phyloP scores from a whole-genome alignment of 2,797 vertebrate genomes.

The Coluber constrictor region DNA sequence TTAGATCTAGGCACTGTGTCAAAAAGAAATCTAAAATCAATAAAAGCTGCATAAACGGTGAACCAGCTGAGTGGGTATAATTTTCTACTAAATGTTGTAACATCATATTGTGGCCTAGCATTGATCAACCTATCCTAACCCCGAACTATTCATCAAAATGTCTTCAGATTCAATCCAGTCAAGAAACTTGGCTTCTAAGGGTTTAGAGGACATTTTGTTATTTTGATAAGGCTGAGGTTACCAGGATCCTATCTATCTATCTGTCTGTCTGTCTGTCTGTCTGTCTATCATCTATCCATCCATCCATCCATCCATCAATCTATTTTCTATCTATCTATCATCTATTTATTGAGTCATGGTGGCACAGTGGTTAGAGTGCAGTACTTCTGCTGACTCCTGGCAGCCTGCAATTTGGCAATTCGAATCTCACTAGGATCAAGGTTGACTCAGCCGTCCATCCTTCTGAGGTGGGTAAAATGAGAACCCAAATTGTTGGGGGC shows the following conservation, averaged over 20 bases:
- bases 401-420: too few relatives aligned
- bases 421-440: too few relatives aligned
- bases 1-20: neutral
- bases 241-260: neutral
- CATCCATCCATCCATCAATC: too few relatives aligned
- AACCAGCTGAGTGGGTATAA: neutral
- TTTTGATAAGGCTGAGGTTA: neutral
- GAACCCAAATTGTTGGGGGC: too few relatives aligned
- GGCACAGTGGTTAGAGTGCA: rapidly evolving
- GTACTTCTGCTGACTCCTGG: too few relatives aligned
- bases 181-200: neutral
- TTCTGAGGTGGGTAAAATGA: too few relatives aligned
- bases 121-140: neutral
- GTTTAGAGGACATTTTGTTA: neutral
- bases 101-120: neutral
- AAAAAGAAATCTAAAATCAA: neutral
- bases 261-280: too few relatives aligned
- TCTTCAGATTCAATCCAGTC: neutral
- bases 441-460: too few relatives aligned
- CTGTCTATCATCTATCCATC: too few relatives aligned
- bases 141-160: neutral
- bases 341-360: too few relatives aligned
- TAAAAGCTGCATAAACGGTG: neutral
- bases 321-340: too few relatives aligned
- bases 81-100: neutral